phyloP scores from a whole-genome alignment of 2,888 invertebrate genomes.

The Choristoneura rosaceana region DNA sequence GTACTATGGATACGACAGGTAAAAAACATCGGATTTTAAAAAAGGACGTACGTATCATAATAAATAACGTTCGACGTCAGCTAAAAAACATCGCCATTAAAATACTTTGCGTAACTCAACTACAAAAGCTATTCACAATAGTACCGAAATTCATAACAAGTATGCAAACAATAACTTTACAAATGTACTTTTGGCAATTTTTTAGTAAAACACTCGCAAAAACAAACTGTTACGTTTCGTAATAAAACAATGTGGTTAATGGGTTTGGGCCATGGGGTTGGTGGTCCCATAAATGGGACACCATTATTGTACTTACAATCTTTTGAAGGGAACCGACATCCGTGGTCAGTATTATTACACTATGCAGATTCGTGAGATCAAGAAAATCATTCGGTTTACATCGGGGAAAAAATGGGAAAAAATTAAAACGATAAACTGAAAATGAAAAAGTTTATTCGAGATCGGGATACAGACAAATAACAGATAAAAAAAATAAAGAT shows the following conservation, averaged over 20 bases:
- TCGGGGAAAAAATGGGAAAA: too few species aligned
- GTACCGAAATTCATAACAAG: constrained; percentile 49
- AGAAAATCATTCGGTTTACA: too few species aligned
- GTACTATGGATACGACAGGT: background rate
- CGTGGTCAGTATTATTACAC: background rate
- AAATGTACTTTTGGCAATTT: constrained; percentile 72
- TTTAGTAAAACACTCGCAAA: constrained; percentile 68
- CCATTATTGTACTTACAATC: constrained; percentile 33
- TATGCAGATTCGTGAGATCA: too few species aligned
- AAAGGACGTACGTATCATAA: background rate
- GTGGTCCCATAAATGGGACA: constrained; percentile 39
- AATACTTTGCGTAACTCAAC: constrained; percentile 33
- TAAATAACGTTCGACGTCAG: constrained; percentile 4
- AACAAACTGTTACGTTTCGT: constrained; percentile 51
- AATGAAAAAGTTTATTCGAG: too few species aligned
- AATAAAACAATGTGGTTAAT: constrained; percentile 41
- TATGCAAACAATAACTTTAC: constrained; percentile 65
- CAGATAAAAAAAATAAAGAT: too few species aligned
- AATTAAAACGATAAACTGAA: too few species aligned
- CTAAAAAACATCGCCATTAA: constrained; percentile 24
- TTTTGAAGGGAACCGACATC: constrained; percentile 34
- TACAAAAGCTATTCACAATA: constrained; percentile 25
- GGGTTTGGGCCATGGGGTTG: constrained; percentile 40
- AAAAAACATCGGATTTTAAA: background rate
- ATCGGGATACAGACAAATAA: too few species aligned